Evolutionary conservation across 1,140 invertebrate species (phyloP).

Genomic region (Physella acuta): DNA sequence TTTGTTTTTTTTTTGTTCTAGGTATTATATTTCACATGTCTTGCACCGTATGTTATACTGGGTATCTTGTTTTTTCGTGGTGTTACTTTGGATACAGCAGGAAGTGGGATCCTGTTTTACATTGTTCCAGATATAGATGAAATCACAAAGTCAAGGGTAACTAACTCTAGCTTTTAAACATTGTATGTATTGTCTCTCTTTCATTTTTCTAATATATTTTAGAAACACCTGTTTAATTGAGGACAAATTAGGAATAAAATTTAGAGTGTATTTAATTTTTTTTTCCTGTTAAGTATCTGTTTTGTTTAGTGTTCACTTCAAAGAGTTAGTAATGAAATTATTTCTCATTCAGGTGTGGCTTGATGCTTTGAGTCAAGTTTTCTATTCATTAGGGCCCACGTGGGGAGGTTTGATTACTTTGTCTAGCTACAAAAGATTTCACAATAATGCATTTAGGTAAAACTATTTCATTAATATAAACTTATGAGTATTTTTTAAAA

Average conservation of each 20-base stretch:
- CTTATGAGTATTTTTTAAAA: neutral
- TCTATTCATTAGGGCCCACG: no score
- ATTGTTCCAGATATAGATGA: conserved; percentile 68
- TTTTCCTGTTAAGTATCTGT: no score
- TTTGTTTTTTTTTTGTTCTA: conserved; percentile 23
- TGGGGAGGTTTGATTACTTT: no score
- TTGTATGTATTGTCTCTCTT: no score
- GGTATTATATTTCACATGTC: conserved; percentile 71
- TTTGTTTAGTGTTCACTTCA: no score
- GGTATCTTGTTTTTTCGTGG: conserved; percentile 55
- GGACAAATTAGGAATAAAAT: neutral
- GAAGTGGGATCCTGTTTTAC: conserved; percentile 69
- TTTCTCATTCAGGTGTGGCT: no score
- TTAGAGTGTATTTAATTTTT: no score
- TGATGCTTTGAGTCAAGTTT: no score
- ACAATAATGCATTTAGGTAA: no score
- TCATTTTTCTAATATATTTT: neutral
- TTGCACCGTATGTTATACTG: conserved; percentile 59
- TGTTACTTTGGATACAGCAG: conserved; percentile 38
- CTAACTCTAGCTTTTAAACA: no score
- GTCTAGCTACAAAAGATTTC: no score
- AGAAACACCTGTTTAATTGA: neutral
- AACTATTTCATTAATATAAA: neutral
- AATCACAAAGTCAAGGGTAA: conserved; percentile 28
- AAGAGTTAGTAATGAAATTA: no score